These are phyloP conservation scores for Leuctra nigra DNA, from an alignment of 2,888 invertebrate genomes.

Conservation along the genomic window DNA sequence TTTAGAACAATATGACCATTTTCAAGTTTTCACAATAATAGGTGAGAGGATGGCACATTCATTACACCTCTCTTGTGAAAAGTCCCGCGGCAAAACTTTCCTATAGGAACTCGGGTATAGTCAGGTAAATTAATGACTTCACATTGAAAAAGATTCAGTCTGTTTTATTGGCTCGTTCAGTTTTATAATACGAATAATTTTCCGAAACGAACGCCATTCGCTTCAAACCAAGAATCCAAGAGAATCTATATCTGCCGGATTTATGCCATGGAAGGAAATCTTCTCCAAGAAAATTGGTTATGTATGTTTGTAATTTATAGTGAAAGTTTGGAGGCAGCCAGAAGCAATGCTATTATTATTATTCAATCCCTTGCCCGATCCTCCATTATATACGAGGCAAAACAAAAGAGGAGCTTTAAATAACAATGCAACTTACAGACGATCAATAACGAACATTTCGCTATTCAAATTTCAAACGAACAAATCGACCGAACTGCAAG, in stretches of 20 bases:
- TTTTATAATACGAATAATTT: conserved; percentile 25
- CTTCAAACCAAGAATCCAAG: no score
- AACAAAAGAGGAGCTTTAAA: conserved; percentile 29
- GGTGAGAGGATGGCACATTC: no score
- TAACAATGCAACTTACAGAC: conserved; percentile 24
- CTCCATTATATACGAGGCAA: conserved; percentile 23
- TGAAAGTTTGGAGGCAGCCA: conserved; percentile 25
- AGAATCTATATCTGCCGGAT: conserved; percentile 1
- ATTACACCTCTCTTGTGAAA: no score
- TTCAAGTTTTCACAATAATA: conserved; percentile 6
- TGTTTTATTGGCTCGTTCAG: conserved; percentile 16
- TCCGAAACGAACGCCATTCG: conserved; percentile 20
- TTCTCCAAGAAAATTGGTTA: conserved; percentile 28
- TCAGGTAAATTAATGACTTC: conserved; percentile 16
- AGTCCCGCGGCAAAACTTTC: no score
- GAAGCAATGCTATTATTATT: conserved; percentile 27
- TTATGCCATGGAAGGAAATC: conserved; percentile 22
- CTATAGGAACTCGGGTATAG: no score
- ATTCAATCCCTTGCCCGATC: conserved; percentile 19
- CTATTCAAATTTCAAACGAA: no score
- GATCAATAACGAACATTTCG: conserved; percentile 22
- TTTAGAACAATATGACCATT: conserved; percentile 7
- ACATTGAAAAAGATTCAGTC: conserved; percentile 11
- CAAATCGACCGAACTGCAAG: no score
- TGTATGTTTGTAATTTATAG: conserved; percentile 29